Base-by-base conservation (phyloP, 64 coral and sea anemone species). In the Pocillopora damicornis region DNA sequence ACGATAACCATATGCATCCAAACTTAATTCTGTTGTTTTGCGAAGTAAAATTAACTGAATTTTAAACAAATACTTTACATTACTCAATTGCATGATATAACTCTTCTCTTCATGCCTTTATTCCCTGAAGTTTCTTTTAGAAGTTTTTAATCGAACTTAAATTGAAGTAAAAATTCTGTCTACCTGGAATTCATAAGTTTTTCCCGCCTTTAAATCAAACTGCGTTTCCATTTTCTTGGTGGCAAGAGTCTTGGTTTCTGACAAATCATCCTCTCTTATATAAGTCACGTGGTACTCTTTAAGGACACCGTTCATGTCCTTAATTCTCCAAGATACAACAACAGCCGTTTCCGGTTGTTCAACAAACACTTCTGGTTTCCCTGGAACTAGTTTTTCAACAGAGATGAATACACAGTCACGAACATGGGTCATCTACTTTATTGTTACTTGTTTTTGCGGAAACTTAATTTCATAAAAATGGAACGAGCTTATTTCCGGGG, bases 251-350 rank as follows among this genome's bases (percentile, higher is more conserved):
- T 63, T 35, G 23, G 16, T 68, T 63, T 83, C 59, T 37, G 15
- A 35, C 35, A 8, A 62, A 13, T 82, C 38, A 82, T 63, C 57
- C 15, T 74, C 9, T 57, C 30, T 45, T 59, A 72, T 6, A 67
- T 74, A 89, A 37, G 78, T 80, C 78, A 89, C 76, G 4, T 82
- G 42, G 75, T 89, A 89, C 10, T 60, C 35, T n/a, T 37, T 89
- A 73, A 89, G 81, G 58, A 89, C 0, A 9, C 78, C 88, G 9
- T 89, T 89, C 35, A 59, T 80, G 9, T 81, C 17, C n/a, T 63
- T 1, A 10, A 89, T 16, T 16, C 37, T 68, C 88, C 88, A 89
- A 17, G 66, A 73, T 15, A 89, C 13, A 15, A 34, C 12, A 42
- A 89, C 65, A 34, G 62, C 35, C 17, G 60, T 72, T 35, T 65